Percentiles rank a stretch among this genome's conserved stretches.
These are phyloP conservation scores for Pedetes capensis DNA, from an alignment of 2,113 vertebrate species.

Conservation along the genomic window DNA sequence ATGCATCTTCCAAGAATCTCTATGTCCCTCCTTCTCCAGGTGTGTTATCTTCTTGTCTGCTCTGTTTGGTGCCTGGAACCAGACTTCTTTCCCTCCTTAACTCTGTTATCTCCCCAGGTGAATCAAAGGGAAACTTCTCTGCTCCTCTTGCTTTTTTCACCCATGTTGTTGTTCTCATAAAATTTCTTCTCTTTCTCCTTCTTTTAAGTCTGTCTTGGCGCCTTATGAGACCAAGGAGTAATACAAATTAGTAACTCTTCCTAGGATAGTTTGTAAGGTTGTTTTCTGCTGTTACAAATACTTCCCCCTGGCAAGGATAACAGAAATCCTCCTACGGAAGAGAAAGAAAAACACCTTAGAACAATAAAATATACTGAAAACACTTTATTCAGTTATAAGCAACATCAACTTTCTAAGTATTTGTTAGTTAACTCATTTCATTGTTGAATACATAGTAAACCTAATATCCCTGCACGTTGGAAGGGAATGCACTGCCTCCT, in stretches of 20 bases:
- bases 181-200: neutral
- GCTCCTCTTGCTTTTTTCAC: neutral
- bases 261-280: neutral
- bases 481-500: neutral
- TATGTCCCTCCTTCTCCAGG: too few species aligned
- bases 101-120: neutral
- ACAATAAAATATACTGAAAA: neutral
- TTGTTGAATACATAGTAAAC: neutral
- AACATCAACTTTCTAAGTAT: neutral
- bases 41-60: too few species aligned
- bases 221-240: neutral
- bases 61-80: neutral
- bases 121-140: neutral
- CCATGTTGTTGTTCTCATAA: neutral
- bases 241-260: neutral
- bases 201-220: neutral
- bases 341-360: neutral
- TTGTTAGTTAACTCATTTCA: neutral
- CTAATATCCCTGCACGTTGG: rapidly evolving
- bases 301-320: neutral
- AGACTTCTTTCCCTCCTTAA: neutral
- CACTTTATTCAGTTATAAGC: neutral
- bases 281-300: neutral
- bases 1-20: too few species aligned
- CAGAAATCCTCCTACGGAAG: neutral